A percentile compares a stretch with the other conserved stretches of the same genome.
Evolutionary conservation across 2,888 invertebrate genomes (phyloP).

Genomic region (Automeris io): DNA sequence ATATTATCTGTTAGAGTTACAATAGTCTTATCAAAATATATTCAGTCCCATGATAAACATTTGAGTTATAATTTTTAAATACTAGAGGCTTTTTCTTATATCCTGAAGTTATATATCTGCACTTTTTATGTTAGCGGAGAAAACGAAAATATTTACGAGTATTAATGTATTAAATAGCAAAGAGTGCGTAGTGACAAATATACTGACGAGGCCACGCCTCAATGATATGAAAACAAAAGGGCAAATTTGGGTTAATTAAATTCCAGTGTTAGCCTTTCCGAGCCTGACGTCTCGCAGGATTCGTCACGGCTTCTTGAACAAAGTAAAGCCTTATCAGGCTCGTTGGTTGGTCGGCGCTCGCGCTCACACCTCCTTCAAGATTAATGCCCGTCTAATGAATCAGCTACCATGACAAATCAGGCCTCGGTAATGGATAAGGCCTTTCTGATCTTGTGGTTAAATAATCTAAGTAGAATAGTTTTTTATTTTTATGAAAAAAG

Average conservation of each 20-base stretch:
- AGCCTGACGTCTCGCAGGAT: slow-evolving; percentile 38
- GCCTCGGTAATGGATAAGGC: slow-evolving; percentile 58
- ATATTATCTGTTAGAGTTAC: too few species aligned
- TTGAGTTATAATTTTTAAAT: too few species aligned
- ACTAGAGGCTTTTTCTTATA: too few species aligned
- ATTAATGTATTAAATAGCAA: too few species aligned
- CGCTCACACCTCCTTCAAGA: slow-evolving; percentile 44
- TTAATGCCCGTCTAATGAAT: slow-evolving; percentile 66
- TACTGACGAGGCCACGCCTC: not conserved
- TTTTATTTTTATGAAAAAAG: not conserved
- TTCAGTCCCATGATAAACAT: too few species aligned
- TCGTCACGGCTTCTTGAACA: slow-evolving; percentile 59
- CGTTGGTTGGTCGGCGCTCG: slow-evolving; percentile 37
- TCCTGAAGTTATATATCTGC: too few species aligned
- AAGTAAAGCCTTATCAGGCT: slow-evolving; percentile 59
- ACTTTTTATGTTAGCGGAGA: too few species aligned
- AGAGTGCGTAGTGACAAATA: not conserved
- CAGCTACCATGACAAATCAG: slow-evolving; percentile 69
- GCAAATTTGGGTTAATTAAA: slow-evolving; percentile 67
- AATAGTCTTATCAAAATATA: too few species aligned
- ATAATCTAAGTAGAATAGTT: slow-evolving; percentile 45
- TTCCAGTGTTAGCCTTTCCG: slow-evolving; percentile 55
- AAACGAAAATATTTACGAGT: too few species aligned
- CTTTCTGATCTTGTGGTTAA: slow-evolving; percentile 51
- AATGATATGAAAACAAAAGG: slow-evolving; percentile 43